Evolutionary conservation across 2,888 invertebrate species (phyloP).

Genomic region (Hypselothyrea guttata): DNA sequence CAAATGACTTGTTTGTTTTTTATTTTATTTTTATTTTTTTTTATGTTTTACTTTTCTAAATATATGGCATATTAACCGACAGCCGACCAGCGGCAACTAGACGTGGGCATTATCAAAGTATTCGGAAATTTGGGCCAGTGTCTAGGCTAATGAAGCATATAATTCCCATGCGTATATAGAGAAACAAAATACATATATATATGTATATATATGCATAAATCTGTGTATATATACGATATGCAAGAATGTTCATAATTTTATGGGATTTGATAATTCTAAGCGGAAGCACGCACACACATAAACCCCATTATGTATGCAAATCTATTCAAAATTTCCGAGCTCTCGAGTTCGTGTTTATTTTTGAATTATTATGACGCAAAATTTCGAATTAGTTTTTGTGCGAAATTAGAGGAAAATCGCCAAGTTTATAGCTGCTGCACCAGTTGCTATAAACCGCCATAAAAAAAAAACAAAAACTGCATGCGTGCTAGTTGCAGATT

Average conservation of each 20-base stretch:
- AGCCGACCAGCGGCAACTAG: conserved; percentile 16
- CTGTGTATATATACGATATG: not conserved
- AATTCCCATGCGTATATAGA: conserved; percentile 5
- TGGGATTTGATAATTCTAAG: conserved; percentile 2
- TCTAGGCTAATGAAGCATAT: conserved; percentile 34
- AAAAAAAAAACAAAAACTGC: no score
- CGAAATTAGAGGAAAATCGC: no score
- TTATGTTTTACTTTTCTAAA: no score
- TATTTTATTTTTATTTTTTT: no score
- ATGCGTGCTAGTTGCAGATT: conserved; percentile 3
- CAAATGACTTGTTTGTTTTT: conserved; percentile 35
- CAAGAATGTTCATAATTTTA: not conserved
- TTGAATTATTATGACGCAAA: conserved; percentile 44
- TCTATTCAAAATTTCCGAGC: conserved; percentile 22
- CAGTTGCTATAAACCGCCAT: no score
- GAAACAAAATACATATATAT: not conserved
- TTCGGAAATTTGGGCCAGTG: conserved; percentile 14
- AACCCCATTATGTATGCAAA: conserved; percentile 7
- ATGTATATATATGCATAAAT: conserved; percentile 1
- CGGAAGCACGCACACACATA: conserved; percentile 8
- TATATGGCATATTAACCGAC: conserved; percentile 22
- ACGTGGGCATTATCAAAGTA: conserved; percentile 22
- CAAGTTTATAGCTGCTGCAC: no score
- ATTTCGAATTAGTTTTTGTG: conserved; percentile 9
- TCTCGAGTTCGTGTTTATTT: conserved; percentile 25